Percentiles rank a stretch among this genome's conserved stretches.
These are phyloP conservation scores for Polypedilum vanderplanki DNA, from an alignment of 1,140 invertebrate genomes.

Conservation along the genomic window DNA sequence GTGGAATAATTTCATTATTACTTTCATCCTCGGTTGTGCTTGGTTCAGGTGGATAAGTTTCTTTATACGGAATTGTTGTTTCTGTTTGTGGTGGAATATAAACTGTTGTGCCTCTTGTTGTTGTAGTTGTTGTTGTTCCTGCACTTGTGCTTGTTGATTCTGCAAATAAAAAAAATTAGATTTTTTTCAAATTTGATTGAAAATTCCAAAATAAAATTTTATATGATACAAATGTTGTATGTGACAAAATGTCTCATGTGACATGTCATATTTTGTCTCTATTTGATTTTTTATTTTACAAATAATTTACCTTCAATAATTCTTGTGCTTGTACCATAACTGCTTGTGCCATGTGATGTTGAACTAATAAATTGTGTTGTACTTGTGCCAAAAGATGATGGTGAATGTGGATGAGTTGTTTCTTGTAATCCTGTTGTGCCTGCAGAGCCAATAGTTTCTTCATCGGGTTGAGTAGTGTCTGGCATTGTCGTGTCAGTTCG, in stretches of 20 bases:
- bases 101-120: conserved; percentile 33
- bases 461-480: neutral
- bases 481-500: neutral
- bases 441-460: neutral
- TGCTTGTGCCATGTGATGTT: conserved; percentile 33
- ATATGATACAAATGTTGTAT: no score
- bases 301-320: no score
- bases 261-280: no score
- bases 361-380: conserved; percentile 31
- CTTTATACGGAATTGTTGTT: conserved; percentile 13
- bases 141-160: conserved; percentile 32
- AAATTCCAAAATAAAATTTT: no score
- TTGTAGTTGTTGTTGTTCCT: conserved; percentile 36
- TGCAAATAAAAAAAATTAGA: no score
- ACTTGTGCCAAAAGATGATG: conserved; percentile 31
- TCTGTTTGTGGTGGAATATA: conserved; percentile 1
- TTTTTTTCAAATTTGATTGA: no score
- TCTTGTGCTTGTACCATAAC: conserved; percentile 31
- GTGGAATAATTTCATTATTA: neutral
- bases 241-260: no score
- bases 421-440: conserved; percentile 30
- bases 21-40: neutral
- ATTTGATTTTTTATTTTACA: no score
- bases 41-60: neutral
- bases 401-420: conserved; percentile 29